phyloP scores from a whole-genome alignment of 1,140 invertebrate genomes.

The Ectropis grisescens region DNA sequence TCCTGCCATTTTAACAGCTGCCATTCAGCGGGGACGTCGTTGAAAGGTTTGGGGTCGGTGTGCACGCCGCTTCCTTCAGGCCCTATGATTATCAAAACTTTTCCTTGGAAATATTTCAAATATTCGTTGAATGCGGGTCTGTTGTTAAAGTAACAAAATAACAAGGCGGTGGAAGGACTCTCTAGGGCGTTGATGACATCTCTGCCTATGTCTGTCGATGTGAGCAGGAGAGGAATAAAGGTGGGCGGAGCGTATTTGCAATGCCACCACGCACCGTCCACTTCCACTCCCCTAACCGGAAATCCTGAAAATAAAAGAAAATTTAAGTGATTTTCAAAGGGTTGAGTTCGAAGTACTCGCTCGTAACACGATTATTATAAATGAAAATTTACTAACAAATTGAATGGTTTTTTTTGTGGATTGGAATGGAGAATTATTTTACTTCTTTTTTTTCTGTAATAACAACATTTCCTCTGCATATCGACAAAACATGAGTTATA shows the following conservation, averaged over 20 bases:
- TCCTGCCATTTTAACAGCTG: constrained; percentile 37
- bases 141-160: constrained; percentile 86
- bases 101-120: constrained; percentile 72
- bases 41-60: constrained; percentile 77
- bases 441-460: too few species aligned
- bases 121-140: constrained; percentile 76
- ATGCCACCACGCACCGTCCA: constrained; percentile 66
- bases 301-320: constrained; percentile 35
- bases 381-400: too few species aligned
- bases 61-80: constrained; percentile 74
- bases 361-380: too few species aligned
- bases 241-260: constrained; percentile 62
- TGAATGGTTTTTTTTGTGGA: too few species aligned
- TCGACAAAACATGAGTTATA: too few species aligned
- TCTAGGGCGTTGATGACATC: constrained; percentile 12
- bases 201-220: constrained; percentile 32
- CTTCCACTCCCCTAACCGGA: constrained; percentile 49
- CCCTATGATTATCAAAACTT: constrained; percentile 78
- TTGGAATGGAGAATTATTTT: too few species aligned
- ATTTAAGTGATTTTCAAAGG: too few species aligned
- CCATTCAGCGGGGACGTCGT: constrained; percentile 64
- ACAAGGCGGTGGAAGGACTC: constrained; percentile 60
- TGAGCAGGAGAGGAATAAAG: constrained; percentile 56
- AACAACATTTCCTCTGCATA: too few species aligned
- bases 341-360: too few species aligned